Evolutionary conservation across 1,140 invertebrate genomes (phyloP).

Genomic region (Anadara kagoshimensis): DNA sequence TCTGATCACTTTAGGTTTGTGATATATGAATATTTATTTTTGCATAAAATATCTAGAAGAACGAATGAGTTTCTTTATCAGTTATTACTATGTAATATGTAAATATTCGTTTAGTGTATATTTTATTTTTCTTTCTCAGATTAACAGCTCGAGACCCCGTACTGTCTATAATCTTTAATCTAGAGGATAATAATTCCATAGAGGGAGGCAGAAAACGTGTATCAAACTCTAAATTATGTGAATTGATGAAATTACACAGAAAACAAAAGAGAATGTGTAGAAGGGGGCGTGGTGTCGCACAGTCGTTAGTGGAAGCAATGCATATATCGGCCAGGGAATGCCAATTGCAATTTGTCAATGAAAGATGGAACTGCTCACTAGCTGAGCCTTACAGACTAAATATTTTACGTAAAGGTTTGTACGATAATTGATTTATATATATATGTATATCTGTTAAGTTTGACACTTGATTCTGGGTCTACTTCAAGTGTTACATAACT

Average conservation of each 20-base stretch:
- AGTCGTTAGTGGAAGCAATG: slow-evolving; percentile 55
- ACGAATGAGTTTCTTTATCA: no score
- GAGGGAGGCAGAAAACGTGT: slow-evolving; percentile 11
- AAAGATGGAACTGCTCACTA: slow-evolving; percentile 72
- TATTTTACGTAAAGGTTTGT: slow-evolving; percentile 59
- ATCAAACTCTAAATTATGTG: slow-evolving; percentile 49
- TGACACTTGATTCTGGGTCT: no score
- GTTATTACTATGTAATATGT: no score
- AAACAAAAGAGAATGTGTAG: slow-evolving; percentile 62
- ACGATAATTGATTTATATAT: not conserved
- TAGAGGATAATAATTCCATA: slow-evolving; percentile 5
- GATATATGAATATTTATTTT: no score
- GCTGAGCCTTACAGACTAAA: slow-evolving; percentile 54
- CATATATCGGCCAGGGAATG: slow-evolving; percentile 68
- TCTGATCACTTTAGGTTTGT: no score
- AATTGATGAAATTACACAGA: slow-evolving; percentile 57
- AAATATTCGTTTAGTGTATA: no score
- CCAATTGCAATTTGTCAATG: slow-evolving; percentile 67
- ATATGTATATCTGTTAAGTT: no score
- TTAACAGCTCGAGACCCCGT: slow-evolving; percentile 33
- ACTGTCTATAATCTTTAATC: not conserved
- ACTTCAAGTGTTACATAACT: no score
- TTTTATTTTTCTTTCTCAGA: slow-evolving; percentile 19
- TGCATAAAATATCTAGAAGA: no score
- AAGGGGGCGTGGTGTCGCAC: slow-evolving; percentile 50